phyloP scores from a whole-genome alignment of 2,797 vertebrate species.

The Lagocephalus sceleratus region DNA sequence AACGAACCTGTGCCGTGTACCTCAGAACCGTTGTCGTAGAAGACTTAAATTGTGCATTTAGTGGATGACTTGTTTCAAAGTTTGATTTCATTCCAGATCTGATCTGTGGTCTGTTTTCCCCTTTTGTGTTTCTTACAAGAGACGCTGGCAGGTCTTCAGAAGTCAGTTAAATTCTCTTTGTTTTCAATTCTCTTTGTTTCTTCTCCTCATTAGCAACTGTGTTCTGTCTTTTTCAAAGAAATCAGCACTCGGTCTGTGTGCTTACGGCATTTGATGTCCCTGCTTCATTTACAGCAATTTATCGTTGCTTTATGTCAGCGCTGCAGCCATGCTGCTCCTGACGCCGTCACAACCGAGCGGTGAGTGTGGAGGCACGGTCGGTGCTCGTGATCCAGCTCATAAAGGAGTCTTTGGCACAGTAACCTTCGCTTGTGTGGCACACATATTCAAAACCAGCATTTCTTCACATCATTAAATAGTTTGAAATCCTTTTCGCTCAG shows the following conservation, averaged over 20 bases:
- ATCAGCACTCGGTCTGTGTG: conserved; percentile 30
- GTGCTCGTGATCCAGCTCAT: conserved; percentile 22
- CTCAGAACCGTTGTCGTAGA: too few relatives aligned
- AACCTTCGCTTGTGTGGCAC: conserved; percentile 4
- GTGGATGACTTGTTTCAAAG: too few relatives aligned
- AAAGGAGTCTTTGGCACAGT: conserved; percentile 16
- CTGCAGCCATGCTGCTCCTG: conserved; percentile 42
- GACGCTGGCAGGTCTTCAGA: too few relatives aligned
- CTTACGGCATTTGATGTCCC: conserved; percentile 47
- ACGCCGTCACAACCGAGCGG: conserved; percentile 42
- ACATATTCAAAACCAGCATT: too few relatives aligned
- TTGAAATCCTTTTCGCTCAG: too few relatives aligned
- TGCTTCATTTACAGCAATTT: conserved; percentile 53
- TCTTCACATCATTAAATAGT: too few relatives aligned
- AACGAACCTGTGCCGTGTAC: too few relatives aligned
- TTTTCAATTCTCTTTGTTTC: conserved; percentile 7
- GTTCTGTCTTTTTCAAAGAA: conserved; percentile 39
- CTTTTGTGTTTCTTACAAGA: too few relatives aligned
- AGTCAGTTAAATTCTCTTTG: conserved; percentile 4
- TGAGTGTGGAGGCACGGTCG: conserved; percentile 35
- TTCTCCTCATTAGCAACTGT: conserved; percentile 31
- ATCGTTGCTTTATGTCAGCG: conserved; percentile 52
- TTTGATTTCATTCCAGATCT: too few relatives aligned
- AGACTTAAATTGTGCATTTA: too few relatives aligned
- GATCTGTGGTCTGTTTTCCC: too few relatives aligned